phyloP scores from a whole-genome alignment of 2,888 invertebrate genomes.

The Lasioglossum villosulum region DNA sequence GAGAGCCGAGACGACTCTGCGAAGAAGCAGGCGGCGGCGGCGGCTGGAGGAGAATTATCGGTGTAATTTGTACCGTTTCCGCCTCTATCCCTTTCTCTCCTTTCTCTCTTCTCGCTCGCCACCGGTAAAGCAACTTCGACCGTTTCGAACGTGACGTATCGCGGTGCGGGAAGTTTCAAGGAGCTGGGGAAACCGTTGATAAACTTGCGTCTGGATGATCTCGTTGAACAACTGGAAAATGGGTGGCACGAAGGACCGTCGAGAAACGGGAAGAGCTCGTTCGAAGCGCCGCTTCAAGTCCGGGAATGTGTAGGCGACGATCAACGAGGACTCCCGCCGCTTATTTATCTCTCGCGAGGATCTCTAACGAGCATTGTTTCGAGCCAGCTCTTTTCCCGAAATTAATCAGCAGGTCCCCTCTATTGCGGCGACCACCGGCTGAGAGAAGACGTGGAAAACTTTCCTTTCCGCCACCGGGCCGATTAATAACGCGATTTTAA shows the following conservation, averaged over 20 bases:
- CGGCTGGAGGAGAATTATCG: slow-evolving; percentile 51
- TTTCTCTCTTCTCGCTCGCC: neutral
- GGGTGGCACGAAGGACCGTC: slow-evolving; percentile 11
- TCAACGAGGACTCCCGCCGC: neutral
- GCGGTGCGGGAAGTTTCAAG: slow-evolving; percentile 59
- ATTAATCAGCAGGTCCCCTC: slow-evolving; percentile 17
- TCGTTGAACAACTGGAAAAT: slow-evolving; percentile 53
- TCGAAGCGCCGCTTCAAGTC: slow-evolving; percentile 24
- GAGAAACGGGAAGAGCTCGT: slow-evolving; percentile 2
- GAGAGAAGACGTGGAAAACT: neutral
- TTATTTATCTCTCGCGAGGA: slow-evolving; percentile 38
- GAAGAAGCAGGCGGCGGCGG: neutral
- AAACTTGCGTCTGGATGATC: slow-evolving; percentile 58
- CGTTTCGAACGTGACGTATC: slow-evolving; percentile 63
- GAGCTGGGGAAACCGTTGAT: slow-evolving; percentile 50
- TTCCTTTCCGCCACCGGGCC: neutral
- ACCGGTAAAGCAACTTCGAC: slow-evolving; percentile 54
- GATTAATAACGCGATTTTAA: neutral
- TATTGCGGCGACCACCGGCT: neutral
- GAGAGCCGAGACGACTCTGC: neutral
- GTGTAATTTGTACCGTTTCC: slow-evolving; percentile 53
- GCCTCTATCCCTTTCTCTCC: neutral
- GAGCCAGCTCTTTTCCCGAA: slow-evolving; percentile 18
- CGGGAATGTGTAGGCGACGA: slow-evolving; percentile 18
- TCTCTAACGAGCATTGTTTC: slow-evolving; percentile 38